Base-by-base conservation (phyloP, 2,113 vertebrate species). In the Geothlypis trichas region DNA sequence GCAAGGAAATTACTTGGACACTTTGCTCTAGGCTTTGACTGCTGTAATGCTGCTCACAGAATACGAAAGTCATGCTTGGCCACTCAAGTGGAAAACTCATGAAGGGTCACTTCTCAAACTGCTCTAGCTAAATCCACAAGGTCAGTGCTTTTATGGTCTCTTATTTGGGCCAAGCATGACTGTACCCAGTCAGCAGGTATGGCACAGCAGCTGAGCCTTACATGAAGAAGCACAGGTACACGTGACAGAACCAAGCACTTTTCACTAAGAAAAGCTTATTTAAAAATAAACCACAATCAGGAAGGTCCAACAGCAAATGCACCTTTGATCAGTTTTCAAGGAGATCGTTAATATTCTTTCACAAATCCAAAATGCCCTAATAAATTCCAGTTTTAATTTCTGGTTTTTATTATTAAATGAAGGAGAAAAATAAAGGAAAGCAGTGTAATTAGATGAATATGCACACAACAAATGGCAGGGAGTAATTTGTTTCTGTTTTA, bases 321-420 rank as follows among this genome's bases (percentile, higher is more conserved):
- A 66, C 44, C 51, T 66, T 52, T 35, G 11, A 65, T 79, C 49
- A 44, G 47, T 79, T 95, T 78, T 77, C 94, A 94, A 93, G 80
- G 76, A 74, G 78, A 65, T 37, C 1, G 13, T 44, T 71, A 91
- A 9, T 14, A 66, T 80, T 89, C 58, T 44, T 83, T 96, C 59
- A 72, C 15, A 44, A 44, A 79, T 68, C 62, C 55, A 77, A 77
- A 74, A 41, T 44, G 59, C 73, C 17, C 51, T 42, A 49, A 68
- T 20, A 11, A 63, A 27, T 78, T 84, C 51, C 57, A 78, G 59
- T 63, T 74, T 91, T 75, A 59, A 51, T 94, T 52, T 86, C 67
- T 62, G 73, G 58, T 26, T 91, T 90, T 96, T 82, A 80, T 84
- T 90, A 75, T 44, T 93, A 94, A 95, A 93, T 28, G n/a, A 95